These are phyloP conservation scores for Microtus richardsoni DNA, from an alignment of 2,113 vertebrate genomes.

Conservation along the genomic window DNA sequence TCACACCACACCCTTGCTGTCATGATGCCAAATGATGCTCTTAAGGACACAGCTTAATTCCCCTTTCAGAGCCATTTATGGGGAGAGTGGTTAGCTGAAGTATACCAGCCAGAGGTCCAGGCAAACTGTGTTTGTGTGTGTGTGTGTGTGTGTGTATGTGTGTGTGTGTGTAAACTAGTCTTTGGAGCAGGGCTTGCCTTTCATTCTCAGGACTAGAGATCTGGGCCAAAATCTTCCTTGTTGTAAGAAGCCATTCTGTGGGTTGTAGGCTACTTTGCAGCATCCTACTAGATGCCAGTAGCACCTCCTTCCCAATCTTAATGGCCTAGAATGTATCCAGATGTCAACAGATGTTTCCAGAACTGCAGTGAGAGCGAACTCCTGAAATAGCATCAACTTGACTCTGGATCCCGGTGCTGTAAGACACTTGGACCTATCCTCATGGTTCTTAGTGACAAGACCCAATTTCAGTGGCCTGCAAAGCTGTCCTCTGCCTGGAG, in stretches of 20 bases:
- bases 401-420: neutral
- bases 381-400: neutral
- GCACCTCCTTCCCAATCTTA: neutral
- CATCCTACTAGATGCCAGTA: neutral
- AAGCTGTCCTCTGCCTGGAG: neutral
- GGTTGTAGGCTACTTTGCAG: neutral
- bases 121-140: neutral
- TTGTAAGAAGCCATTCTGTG: neutral
- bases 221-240: neutral
- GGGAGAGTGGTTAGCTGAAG: neutral
- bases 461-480: neutral
- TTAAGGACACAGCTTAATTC: neutral
- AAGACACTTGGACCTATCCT: neutral
- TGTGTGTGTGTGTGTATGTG: neutral
- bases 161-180: neutral
- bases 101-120: neutral
- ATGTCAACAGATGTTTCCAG: neutral
- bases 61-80: neutral
- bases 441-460: neutral
- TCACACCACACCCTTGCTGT: neutral
- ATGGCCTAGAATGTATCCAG: neutral
- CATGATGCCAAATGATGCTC: neutral
- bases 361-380: neutral
- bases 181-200: neutral
- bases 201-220: neutral